phyloP scores from a whole-genome alignment of 2,888 invertebrate species.

The Cremastobaeus sp. region DNA sequence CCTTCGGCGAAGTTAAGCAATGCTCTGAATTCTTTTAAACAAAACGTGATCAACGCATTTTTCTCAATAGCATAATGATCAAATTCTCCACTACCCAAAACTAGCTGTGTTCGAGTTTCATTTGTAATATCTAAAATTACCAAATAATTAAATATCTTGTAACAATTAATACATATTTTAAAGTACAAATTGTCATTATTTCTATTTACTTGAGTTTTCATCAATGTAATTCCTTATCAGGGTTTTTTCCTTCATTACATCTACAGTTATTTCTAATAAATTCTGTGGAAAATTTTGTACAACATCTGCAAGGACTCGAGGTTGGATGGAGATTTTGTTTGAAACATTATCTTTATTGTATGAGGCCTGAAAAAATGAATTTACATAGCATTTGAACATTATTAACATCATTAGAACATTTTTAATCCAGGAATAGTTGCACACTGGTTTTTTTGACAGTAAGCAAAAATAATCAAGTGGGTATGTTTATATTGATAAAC shows the following conservation, averaged over 20 bases:
- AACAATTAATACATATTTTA: slow-evolving; percentile 8
- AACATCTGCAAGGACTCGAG: slow-evolving; percentile 85
- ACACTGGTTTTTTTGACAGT: too few species aligned
- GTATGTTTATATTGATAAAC: too few species aligned
- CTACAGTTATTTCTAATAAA: slow-evolving; percentile 88
- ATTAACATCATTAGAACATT: too few species aligned
- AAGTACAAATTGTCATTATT: neutral
- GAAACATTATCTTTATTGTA: slow-evolving; percentile 73
- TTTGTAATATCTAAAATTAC: slow-evolving; percentile 82
- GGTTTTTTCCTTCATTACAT: slow-evolving; percentile 82
- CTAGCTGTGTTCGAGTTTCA: slow-evolving; percentile 88
- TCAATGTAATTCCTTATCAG: slow-evolving; percentile 89
- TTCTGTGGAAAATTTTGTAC: slow-evolving; percentile 89
- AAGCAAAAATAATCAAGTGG: too few species aligned
- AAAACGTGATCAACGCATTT: slow-evolving; percentile 89
- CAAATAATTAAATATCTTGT: slow-evolving; percentile 1
- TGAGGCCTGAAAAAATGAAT: slow-evolving; percentile 73
- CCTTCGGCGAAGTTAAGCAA: slow-evolving; percentile 89
- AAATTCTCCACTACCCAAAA: slow-evolving; percentile 86
- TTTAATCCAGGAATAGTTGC: too few species aligned
- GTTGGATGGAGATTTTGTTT: slow-evolving; percentile 81
- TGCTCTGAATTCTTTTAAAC: slow-evolving; percentile 90
- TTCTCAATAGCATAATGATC: slow-evolving; percentile 82
- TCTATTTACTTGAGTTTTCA: slow-evolving; percentile 79
- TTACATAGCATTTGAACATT: too few species aligned